Evolutionary conservation across 2,797 vertebrate species (phyloP).

Genomic region (Megaceryle alcyon): DNA sequence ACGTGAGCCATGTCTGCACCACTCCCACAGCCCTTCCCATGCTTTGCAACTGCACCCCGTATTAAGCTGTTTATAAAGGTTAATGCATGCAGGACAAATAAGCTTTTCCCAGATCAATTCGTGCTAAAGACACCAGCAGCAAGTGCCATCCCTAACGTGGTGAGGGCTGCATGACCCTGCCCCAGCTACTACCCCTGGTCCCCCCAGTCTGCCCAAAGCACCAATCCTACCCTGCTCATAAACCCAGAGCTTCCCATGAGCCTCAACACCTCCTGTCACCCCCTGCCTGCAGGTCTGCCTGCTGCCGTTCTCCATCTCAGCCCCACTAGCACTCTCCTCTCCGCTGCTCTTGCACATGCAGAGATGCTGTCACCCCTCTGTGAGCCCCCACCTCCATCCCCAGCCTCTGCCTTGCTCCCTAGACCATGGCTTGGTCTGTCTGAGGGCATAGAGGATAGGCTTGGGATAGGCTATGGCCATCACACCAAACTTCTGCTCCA

Average conservation of each 20-base stretch:
- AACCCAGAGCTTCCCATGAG: not conserved
- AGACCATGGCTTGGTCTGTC: not conserved
- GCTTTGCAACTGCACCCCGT: not conserved
- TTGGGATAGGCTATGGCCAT: not conserved
- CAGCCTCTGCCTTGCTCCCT: not conserved
- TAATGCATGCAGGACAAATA: not conserved
- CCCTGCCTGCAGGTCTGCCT: not conserved
- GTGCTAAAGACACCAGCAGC: not conserved
- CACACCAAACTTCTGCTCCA: not conserved
- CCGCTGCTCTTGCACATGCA: fast-evolving
- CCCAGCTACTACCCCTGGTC: not conserved
- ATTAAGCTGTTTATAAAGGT: not conserved
- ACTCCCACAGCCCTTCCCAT: not conserved
- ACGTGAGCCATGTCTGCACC: fast-evolving
- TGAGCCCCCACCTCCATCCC: not conserved
- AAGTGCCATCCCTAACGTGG: fast-evolving
- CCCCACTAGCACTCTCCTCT: too few relatives aligned
- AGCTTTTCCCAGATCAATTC: not conserved
- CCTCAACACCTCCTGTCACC: fast-evolving
- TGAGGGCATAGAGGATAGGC: fast-evolving
- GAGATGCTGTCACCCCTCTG: not conserved
- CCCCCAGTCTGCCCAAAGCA: not conserved
- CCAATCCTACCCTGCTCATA: not conserved
- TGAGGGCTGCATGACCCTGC: not conserved
- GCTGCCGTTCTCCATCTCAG: not conserved